Conservation (phyloP, 2,888 invertebrate species). For the Meteorus cinctellus region DNA sequence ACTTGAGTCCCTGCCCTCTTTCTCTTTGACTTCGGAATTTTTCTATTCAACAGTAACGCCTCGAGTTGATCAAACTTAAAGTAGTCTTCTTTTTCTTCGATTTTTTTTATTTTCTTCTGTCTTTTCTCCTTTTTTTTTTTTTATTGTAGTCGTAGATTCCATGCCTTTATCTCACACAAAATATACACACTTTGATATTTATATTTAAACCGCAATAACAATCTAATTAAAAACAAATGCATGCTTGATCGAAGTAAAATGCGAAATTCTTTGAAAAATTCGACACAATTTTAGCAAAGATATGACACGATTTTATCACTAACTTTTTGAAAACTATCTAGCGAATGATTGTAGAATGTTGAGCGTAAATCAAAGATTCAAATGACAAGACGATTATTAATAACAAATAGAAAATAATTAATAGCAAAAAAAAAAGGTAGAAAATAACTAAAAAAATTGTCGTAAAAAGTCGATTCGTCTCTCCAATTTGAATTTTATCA, state of each 20-base stretch:
- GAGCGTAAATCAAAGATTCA: background rate
- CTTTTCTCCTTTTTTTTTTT: background rate
- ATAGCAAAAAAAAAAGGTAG: background rate
- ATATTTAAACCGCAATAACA: background rate
- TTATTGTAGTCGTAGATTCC: background rate
- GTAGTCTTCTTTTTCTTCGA: background rate
- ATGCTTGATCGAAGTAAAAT: background rate
- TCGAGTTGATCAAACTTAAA: background rate
- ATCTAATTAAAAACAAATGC: background rate
- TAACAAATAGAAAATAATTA: background rate
- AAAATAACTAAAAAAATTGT: background rate
- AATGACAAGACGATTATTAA: background rate
- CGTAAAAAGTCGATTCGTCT: background rate
- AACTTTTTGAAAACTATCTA: background rate
- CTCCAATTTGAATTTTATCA: slow-evolving; percentile 7
- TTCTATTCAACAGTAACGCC: background rate
- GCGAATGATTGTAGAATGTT: background rate
- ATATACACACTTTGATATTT: background rate
- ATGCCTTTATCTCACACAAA: background rate
- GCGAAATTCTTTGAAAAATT: background rate
- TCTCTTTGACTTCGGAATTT: background rate
- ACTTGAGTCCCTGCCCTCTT: background rate
- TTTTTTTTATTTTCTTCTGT: background rate
- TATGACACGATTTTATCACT: background rate
- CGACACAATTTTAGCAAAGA: background rate